These are phyloP conservation scores for Pteropus rufus DNA, from an alignment of 2,797 vertebrate genomes.

Conservation along the genomic window DNA sequence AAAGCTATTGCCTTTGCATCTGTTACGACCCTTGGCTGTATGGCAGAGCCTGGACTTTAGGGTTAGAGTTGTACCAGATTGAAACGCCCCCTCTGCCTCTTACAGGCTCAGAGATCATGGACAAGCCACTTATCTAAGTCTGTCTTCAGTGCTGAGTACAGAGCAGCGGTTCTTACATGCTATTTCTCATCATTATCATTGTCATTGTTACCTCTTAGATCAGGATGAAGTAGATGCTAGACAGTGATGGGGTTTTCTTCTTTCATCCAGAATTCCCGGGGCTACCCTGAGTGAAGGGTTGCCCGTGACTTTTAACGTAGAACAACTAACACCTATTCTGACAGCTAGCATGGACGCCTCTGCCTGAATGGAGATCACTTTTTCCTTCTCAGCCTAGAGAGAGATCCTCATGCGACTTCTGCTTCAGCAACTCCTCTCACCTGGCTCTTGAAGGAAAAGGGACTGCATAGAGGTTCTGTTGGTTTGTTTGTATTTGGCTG, in stretches of 20 bases:
- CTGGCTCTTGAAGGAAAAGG: background rate
- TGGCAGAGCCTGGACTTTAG: background rate
- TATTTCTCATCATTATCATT: background rate
- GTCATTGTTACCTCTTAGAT: background rate
- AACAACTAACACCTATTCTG: background rate
- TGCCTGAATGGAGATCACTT: background rate
- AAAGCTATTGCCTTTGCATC: background rate
- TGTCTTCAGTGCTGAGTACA: background rate
- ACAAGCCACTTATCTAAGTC: background rate
- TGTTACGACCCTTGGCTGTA: background rate
- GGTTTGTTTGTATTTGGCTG: background rate
- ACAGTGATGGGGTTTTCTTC: background rate
- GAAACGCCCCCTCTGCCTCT: background rate
- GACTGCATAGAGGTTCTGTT: background rate
- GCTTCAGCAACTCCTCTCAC: background rate
- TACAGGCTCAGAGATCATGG: background rate
- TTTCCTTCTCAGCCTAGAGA: background rate
- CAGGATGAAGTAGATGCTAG: background rate
- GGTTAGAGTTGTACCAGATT: background rate
- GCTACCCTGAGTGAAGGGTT: background rate
- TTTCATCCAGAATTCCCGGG: background rate
- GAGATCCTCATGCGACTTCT: background rate
- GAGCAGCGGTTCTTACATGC: background rate
- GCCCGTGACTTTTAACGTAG: background rate
- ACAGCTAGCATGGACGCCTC: background rate